Base-by-base conservation (phyloP, 2,888 invertebrate species). In the Tenthredo mesomela region DNA sequence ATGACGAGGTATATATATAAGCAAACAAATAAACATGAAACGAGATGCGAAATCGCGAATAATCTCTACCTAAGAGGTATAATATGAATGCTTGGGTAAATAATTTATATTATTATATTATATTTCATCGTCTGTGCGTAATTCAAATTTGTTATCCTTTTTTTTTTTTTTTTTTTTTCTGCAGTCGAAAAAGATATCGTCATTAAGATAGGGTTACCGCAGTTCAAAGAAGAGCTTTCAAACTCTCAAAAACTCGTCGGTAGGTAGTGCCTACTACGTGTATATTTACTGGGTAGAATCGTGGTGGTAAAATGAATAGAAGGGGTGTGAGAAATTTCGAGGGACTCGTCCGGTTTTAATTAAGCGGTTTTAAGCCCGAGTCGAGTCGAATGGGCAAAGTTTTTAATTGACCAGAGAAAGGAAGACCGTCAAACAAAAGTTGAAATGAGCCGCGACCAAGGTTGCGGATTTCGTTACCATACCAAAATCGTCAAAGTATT, bases 351-450 rank as follows among this genome's bases (percentile, higher is more conserved):
- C 50, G 77, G 29, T 33, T 77, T 77, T 54, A 77, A 77, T 77
- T 33, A 77, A 77, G 77, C 77, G 29, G 54, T 77, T 54, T 77
- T 43, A 29, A 73, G n/a, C 37, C 50, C 54, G 0, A 29, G 77
- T 5, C 47, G n/a, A n/a, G 9, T 73, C 54, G 77, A 18, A 10
- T 15, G n/a, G n/a, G 9, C 1, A 77, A 77, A 77, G 50, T 77
- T 77, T 77, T 50, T 77, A 54, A 77, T 50, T 77, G 50, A 50
- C 77, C 77, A 54, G 33, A 77, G 29, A 77, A 77, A 54, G 54
- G 54, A 50, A 33, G 67, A 33, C 10, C 25, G 50, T 77, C 29
- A 29, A 77, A 77, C 29, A 77, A 77, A 77, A 77, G 77, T 77
- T 77, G 7, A 77, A 77, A 50, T 33, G 54, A 54, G 33, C 7